Conservation (phyloP, 1,140 invertebrate species). For the Leptopilina clavipes region DNA sequence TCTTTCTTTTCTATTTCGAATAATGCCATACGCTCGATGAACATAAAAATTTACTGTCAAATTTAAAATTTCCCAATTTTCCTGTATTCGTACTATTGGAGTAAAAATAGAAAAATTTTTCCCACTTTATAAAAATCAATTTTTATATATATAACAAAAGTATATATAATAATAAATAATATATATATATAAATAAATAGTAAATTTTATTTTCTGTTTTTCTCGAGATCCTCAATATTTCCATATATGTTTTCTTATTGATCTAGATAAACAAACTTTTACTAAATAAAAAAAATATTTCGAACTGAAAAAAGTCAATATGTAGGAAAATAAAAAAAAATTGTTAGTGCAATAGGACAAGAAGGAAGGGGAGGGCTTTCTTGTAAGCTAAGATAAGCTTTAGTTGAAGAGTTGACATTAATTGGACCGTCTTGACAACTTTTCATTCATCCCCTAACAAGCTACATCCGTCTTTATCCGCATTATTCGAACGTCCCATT, state of each 20-base stretch:
- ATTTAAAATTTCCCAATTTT: neutral
- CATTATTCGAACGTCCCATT: slow-evolving; percentile 50
- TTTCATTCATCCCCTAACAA: slow-evolving; percentile 74
- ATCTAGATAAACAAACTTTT: too few species aligned
- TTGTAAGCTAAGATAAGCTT: slow-evolving; percentile 69
- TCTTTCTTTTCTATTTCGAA: slow-evolving; percentile 9
- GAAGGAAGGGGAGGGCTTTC: slow-evolving; percentile 54
- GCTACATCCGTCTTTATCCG: slow-evolving; percentile 71
- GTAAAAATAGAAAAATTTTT: too few species aligned
- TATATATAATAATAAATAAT: too few species aligned
- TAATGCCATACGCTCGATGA: neutral
- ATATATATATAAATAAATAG: too few species aligned
- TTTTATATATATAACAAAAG: too few species aligned
- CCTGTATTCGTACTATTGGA: neutral
- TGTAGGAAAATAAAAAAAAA: neutral
- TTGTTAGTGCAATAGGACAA: slow-evolving; percentile 48
- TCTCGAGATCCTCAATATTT: too few species aligned
- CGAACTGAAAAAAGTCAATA: neutral
- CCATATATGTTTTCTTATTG: too few species aligned
- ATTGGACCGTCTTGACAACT: slow-evolving; percentile 75
- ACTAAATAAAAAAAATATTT: neutral
- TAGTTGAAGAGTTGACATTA: slow-evolving; percentile 73
- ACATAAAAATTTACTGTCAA: neutral
- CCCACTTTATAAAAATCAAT: too few species aligned
- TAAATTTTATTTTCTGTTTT: too few species aligned